Conservation (phyloP, 1,140 invertebrate genomes). For the Drosophila albomicans region DNA sequence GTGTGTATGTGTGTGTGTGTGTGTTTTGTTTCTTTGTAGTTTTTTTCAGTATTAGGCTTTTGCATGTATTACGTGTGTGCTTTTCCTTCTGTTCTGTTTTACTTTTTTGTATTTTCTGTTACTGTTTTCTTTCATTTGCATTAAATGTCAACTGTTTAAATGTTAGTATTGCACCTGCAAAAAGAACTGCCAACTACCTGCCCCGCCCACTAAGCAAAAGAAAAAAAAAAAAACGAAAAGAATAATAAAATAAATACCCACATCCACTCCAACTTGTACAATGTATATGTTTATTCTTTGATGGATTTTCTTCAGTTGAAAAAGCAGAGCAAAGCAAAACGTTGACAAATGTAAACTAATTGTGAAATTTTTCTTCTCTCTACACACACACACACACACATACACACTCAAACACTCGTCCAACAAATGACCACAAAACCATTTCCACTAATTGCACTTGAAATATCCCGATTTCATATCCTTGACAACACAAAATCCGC, state of each 20-base stretch:
- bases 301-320: conserved; percentile 48
- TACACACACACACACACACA: conserved; percentile 38
- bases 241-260: too few species aligned
- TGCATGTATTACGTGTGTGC: background rate
- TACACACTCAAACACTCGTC: conserved; percentile 22
- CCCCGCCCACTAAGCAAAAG: background rate
- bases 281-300: conserved; percentile 37
- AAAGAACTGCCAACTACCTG: background rate
- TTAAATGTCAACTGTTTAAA: conserved; percentile 11
- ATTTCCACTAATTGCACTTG: conserved; percentile 83
- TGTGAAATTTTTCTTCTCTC: conserved; percentile 70
- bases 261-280: conserved; percentile 10
- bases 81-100: background rate
- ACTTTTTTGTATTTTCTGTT: background rate
- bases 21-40: background rate
- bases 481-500: conserved; percentile 33
- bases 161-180: conserved; percentile 27
- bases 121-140: background rate
- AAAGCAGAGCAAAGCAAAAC: background rate
- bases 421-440: conserved; percentile 72
- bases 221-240: background rate
- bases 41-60: too few species aligned
- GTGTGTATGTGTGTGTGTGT: background rate
- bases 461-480: conserved; percentile 78
- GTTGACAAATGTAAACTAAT: conserved; percentile 72